Evolutionary conservation across 23 tunicate genomes (phyloP).

Genomic region (Diplosoma virens): DNA sequence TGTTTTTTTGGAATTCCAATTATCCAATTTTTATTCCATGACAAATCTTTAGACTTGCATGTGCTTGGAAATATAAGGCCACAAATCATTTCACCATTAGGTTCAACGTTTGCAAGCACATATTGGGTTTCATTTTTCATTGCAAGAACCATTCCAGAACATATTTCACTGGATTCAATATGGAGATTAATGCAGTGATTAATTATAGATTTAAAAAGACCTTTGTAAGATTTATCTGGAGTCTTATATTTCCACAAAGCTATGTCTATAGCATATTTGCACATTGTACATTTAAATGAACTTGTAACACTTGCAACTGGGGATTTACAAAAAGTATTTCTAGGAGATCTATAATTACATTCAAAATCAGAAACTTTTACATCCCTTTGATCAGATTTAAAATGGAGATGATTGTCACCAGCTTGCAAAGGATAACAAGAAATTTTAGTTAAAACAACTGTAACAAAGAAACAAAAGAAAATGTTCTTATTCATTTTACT

Average conservation of each 20-base stretch:
- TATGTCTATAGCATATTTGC: conserved; percentile 38
- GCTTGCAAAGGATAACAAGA: background rate
- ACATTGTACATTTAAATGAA: conserved; percentile 40
- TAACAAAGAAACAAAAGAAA: too few relatives aligned
- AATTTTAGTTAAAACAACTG: too few relatives aligned
- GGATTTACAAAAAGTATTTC: background rate
- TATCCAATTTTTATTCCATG: conserved; percentile 80
- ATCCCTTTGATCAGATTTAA: background rate
- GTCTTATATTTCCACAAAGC: conserved; percentile 69
- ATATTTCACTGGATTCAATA: conserved; percentile 44
- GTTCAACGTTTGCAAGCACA: conserved; percentile 34
- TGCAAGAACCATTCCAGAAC: conserved; percentile 64
- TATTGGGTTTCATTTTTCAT: conserved; percentile 51
- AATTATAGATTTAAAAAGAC: conserved; percentile 43
- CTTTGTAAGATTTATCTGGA: conserved; percentile 67
- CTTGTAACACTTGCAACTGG: background rate
- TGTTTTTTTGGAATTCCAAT: conserved; percentile 45
- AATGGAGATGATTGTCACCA: background rate
- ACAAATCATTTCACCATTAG: conserved; percentile 57
- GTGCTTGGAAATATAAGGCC: conserved; percentile 67
- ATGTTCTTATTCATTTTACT: too few relatives aligned
- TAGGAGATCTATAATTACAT: background rate
- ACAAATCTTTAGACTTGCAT: conserved; percentile 49
- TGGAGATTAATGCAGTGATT: conserved; percentile 32
- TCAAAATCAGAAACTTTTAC: background rate